Base-by-base conservation (phyloP, 2,113 vertebrate genomes). In the Aegotheles bennettii region DNA sequence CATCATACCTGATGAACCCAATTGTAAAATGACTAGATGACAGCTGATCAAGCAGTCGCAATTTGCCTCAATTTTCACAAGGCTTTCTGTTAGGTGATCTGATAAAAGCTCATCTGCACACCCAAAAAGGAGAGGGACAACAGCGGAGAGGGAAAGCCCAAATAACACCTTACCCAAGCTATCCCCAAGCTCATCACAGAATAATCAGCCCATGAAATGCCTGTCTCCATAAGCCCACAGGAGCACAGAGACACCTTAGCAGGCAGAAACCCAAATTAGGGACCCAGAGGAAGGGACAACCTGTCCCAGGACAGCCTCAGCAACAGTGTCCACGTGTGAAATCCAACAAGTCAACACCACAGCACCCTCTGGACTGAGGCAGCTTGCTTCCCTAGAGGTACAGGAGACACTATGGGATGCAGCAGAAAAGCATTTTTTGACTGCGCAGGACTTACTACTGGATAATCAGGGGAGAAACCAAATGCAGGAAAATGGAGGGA, bases 321-420 rank as follows among this genome's bases (percentile, higher is more conserved):
- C 19, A 64, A 3, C 28, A 16, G 5, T 7, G 10, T 64, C 16
- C 60, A 88, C 4, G 33, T 33, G 10, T 38, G 54, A 63, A 85
- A 78, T 24, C 11, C 38, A 74, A 13, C 26, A 77, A 64, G 16
- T 38, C 38, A 69, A 61, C 3, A 45, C 6, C 7, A 35, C 17
- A 42, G 8, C 40, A 78, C 11, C 4, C 35, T 64, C 26, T 69
- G 48, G 18, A 60, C 54, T 54, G 21, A 57, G 3, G 3, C 9
- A 2, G 1, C 3, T 8, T 63, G 13, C 15, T 15, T n/a, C 71
- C 40, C 19, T n/a, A 13, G 14, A 15, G 13, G 7, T n/a, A 24
- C 1, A 38, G 8, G 10, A 68, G 19, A n/a, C 13, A 29, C 47
- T 28, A 71, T 1, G 2, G 24, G 31, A 81, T 59, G 15, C 29